Conservation (phyloP, 1,140 invertebrate genomes). For the Apis mellifera region DNA sequence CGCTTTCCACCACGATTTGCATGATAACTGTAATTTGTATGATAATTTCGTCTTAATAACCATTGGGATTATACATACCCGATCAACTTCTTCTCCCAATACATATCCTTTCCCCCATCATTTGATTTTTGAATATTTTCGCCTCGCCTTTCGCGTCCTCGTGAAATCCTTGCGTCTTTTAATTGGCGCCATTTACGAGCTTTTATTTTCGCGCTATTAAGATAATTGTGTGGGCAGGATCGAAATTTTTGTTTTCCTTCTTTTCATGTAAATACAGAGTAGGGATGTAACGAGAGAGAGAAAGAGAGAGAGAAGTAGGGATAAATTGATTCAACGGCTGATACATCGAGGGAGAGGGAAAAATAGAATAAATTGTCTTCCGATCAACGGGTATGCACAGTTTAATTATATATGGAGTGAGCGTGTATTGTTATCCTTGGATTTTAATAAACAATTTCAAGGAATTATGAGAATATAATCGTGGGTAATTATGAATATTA, state of each 20-base stretch:
- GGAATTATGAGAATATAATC: neutral
- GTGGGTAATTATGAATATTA: neutral
- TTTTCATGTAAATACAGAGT: neutral
- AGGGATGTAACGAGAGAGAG: neutral
- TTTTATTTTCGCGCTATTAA: neutral
- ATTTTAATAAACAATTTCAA: neutral
- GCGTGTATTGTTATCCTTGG: neutral
- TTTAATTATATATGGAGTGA: too few species aligned
- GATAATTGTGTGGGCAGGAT: neutral
- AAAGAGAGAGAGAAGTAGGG: too few species aligned
- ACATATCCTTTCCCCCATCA: too few species aligned
- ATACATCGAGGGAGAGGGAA: too few species aligned
- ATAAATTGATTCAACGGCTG: too few species aligned
- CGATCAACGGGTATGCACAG: too few species aligned
- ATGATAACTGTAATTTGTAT: constrained; percentile 29
- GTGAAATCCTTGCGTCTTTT: neutral
- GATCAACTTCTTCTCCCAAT: neutral
- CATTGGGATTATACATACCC: constrained; percentile 27
- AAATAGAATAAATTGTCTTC: too few species aligned
- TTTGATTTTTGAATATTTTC: neutral
- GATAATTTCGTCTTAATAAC: constrained; percentile 36
- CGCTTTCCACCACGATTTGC: constrained; percentile 27
- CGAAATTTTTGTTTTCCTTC: neutral
- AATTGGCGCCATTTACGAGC: neutral
- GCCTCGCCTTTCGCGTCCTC: neutral